Evolutionary conservation across 2,797 vertebrate species (phyloP).

Genomic region (Xenops minutus): DNA sequence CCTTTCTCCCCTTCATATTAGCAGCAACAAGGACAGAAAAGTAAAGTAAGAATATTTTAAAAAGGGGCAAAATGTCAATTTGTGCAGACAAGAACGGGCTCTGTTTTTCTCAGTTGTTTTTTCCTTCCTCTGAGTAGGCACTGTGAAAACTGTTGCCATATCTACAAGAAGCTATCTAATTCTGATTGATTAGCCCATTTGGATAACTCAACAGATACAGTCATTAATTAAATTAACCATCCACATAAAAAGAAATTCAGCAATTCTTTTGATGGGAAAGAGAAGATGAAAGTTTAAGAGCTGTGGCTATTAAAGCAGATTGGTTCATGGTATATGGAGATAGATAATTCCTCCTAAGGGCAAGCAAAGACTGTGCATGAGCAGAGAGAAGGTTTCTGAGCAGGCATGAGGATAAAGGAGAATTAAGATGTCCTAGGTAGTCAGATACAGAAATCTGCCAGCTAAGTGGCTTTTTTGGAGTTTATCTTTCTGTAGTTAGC

Average conservation of each 20-base stretch:
- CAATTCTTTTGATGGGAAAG: not conserved
- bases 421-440: not conserved
- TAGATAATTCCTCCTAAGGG: not conserved
- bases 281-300: not conserved
- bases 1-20: not conserved
- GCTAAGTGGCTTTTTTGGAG: not conserved
- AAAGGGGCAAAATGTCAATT: not conserved
- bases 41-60: not conserved
- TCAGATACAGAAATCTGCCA: not conserved
- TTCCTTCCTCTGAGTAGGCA: not conserved
- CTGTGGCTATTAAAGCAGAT: not conserved
- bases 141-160: not conserved
- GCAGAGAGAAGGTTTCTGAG: not conserved
- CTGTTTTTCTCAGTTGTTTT: not conserved
- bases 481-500: not conserved
- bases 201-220: not conserved
- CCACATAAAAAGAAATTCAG: not conserved
- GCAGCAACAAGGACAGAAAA: not conserved
- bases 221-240: conserved; percentile 33
- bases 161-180: not conserved
- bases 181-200: conserved; percentile 16
- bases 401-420: not conserved
- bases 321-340: not conserved
- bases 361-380: not conserved
- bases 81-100: not conserved